Evolutionary conservation across 2,113 vertebrate species (phyloP).

Genomic region (Motacilla alba): DNA sequence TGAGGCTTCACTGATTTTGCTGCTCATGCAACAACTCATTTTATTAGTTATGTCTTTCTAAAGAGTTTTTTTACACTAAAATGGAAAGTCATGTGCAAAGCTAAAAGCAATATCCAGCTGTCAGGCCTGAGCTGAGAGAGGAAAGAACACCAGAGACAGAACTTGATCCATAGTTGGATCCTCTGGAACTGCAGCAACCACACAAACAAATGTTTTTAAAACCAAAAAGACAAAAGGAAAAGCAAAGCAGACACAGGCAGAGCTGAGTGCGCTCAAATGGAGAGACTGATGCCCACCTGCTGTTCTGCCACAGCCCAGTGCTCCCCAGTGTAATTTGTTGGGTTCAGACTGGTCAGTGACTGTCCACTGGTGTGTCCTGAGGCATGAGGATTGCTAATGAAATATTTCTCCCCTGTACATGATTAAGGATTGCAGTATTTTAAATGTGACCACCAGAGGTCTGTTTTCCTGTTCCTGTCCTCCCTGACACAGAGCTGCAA

Average conservation of each 20-base stretch:
- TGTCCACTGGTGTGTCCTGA: background rate
- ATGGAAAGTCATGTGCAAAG: background rate
- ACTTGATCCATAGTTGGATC: background rate
- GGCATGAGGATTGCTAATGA: background rate
- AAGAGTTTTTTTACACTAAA: background rate
- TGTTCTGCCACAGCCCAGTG: background rate
- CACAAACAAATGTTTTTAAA: background rate
- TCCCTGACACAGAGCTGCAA: slow-evolving; percentile 81
- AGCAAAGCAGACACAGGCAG: background rate
- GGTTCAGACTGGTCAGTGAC: background rate
- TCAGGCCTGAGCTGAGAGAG: background rate
- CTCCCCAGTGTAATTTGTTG: background rate
- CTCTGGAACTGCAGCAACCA: background rate
- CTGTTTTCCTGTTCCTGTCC: slow-evolving; percentile 85
- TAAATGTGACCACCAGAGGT: slow-evolving; percentile 95
- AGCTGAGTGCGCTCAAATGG: background rate
- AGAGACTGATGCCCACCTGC: background rate
- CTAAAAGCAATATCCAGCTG: background rate
- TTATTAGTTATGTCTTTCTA: background rate
- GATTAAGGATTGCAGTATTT: slow-evolving; percentile 86
- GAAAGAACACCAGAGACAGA: background rate
- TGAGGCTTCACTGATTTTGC: background rate
- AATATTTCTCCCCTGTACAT: background rate
- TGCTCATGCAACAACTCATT: background rate
- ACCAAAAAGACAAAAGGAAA: background rate